These are phyloP conservation scores for Nematolebias whitei DNA, from an alignment of 2,113 vertebrate species.

Conservation along the genomic window DNA sequence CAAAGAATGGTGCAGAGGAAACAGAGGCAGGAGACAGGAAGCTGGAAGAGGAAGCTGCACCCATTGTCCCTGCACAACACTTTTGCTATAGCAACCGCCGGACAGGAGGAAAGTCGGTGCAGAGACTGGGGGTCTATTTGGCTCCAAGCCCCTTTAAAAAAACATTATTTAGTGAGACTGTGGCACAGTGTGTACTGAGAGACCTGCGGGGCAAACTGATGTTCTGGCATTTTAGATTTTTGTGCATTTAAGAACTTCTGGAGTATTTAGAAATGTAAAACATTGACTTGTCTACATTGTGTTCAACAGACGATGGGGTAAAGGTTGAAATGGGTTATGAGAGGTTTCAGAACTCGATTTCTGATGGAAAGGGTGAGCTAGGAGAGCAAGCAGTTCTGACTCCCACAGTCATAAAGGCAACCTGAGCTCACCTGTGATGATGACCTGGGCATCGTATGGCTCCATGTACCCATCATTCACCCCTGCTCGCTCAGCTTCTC, in stretches of 20 bases:
- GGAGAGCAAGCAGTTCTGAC: too few relatives aligned
- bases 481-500: conserved; percentile 88
- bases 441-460: conserved; percentile 94
- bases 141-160: conserved; percentile 42
- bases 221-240: background rate
- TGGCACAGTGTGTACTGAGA: background rate
- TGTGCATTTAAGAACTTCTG: background rate
- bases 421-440: conserved; percentile 89
- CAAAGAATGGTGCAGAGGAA: conserved; percentile 83
- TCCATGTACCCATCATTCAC: conserved; percentile 97
- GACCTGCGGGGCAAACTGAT: background rate
- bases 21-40: conserved; percentile 86
- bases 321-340: too few relatives aligned
- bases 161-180: conserved; percentile 7
- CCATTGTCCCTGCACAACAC: conserved; percentile 84
- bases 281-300: too few relatives aligned
- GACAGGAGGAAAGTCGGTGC: conserved; percentile 59
- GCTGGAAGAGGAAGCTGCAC: conserved; percentile 85
- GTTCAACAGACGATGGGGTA: too few relatives aligned
- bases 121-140: conserved; percentile 37
- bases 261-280: too few relatives aligned
- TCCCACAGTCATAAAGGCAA: too few relatives aligned
- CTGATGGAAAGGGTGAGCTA: too few relatives aligned
- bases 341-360: too few relatives aligned
- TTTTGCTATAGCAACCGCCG: conserved; percentile 77